phyloP scores from a whole-genome alignment of 92 coral and sea anemone genomes.

The Phenganax subtilis region DNA sequence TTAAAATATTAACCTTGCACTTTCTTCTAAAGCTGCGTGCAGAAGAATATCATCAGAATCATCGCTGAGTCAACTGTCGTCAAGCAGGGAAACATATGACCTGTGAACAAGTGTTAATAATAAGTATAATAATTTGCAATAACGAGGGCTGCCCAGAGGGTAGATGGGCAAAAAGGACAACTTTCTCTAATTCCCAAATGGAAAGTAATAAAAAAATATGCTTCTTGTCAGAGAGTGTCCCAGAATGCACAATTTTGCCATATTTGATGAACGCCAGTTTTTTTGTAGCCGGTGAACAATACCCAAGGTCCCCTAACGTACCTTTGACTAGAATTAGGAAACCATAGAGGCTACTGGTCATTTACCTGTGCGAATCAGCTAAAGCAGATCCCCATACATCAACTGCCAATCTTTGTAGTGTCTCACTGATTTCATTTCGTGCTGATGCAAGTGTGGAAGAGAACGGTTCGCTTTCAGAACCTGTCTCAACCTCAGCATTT shows the following conservation, averaged over 20 bases:
- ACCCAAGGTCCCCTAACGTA: no score
- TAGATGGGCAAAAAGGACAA: not conserved
- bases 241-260: no score
- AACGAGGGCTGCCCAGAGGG: not conserved
- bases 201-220: no score
- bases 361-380: not conserved
- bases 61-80: constrained; percentile 21
- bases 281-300: no score
- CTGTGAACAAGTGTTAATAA: not conserved
- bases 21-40: constrained; percentile 25
- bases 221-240: no score
- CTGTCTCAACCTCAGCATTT: not conserved
- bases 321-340: no score
- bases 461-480: not conserved
- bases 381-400: constrained; percentile 8
- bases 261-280: no score
- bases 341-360: not conserved
- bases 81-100: constrained; percentile 27
- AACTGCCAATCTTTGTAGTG: constrained; percentile 1
- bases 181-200: no score
- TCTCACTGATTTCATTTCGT: not conserved
- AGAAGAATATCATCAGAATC: constrained; percentile 24
- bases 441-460: not conserved
- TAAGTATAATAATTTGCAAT: not conserved
- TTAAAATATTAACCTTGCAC: constrained; percentile 10